phyloP scores from a whole-genome alignment of 2,888 invertebrate genomes.

The Eretmocerus hayati region DNA sequence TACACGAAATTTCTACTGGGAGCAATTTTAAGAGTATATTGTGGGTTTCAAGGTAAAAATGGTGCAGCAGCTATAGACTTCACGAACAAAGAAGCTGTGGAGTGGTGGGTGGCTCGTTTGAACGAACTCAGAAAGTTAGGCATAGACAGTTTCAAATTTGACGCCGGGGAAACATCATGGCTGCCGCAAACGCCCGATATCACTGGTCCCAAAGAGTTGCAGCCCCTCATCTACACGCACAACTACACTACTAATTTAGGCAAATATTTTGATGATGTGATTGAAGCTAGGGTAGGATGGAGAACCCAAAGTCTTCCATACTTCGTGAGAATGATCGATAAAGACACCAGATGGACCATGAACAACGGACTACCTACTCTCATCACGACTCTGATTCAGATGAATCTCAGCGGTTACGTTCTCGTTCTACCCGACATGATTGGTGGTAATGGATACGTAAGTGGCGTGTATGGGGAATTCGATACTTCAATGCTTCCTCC shows the following conservation, averaged over 20 bases:
- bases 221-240: conserved; percentile 54
- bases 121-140: conserved; percentile 55
- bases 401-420: conserved; percentile 53
- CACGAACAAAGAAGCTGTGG: conserved; percentile 60
- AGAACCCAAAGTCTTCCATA: conserved; percentile 64
- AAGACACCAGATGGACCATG: conserved; percentile 62
- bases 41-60: not conserved
- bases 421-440: conserved; percentile 76
- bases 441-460: conserved; percentile 59
- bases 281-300: conserved; percentile 64
- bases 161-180: conserved; percentile 72
- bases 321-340: conserved; percentile 73
- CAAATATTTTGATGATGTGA: conserved; percentile 54
- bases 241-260: conserved; percentile 54
- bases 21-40: no score
- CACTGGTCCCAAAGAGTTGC: conserved; percentile 50
- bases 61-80: conserved; percentile 63
- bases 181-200: conserved; percentile 57
- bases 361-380: conserved; percentile 66
- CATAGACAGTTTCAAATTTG: conserved; percentile 73
- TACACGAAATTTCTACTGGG: no score
- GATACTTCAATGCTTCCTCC: conserved; percentile 39
- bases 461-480: conserved; percentile 50
- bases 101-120: conserved; percentile 54
- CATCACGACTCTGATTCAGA: conserved; percentile 64